phyloP scores from a whole-genome alignment of 2,888 invertebrate genomes.

The Cremastobaeus sp. region DNA sequence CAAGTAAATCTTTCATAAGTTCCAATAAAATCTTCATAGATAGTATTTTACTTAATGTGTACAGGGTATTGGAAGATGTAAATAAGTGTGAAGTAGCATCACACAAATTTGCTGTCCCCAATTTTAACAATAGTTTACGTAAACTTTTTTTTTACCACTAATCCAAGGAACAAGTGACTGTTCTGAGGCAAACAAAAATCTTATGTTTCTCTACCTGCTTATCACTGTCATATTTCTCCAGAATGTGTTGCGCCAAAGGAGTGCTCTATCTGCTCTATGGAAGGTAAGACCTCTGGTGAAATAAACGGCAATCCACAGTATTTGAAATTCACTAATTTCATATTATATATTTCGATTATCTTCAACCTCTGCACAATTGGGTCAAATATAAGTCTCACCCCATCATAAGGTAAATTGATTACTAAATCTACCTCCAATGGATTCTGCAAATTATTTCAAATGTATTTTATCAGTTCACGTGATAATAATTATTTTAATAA shows the following conservation, averaged over 20 bases:
- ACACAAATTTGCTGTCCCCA: too few species aligned
- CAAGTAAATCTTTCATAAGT: too few species aligned
- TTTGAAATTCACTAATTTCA: slow-evolving; percentile 97
- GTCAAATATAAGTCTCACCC: slow-evolving; percentile 97
- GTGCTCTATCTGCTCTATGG: slow-evolving; percentile 98
- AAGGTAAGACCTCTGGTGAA: slow-evolving; percentile 95
- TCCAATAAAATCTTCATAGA: too few species aligned
- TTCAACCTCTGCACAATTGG: slow-evolving; percentile 95
- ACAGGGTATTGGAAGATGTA: too few species aligned
- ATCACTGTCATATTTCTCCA: slow-evolving; percentile 96
- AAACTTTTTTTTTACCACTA: too few species aligned
- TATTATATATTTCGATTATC: slow-evolving; percentile 98
- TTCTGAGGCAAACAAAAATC: too few species aligned
- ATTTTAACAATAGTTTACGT: too few species aligned
- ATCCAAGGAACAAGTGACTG: too few species aligned
- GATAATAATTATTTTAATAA: too few species aligned
- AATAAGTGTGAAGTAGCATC: neutral
- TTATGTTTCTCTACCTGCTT: slow-evolving; percentile 85
- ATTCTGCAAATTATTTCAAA: slow-evolving; percentile 85
- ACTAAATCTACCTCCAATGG: slow-evolving; percentile 97
- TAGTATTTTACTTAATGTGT: too few species aligned
- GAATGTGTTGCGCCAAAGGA: slow-evolving; percentile 99
- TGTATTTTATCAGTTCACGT: too few species aligned
- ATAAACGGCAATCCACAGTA: slow-evolving; percentile 94
- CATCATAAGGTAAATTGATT: slow-evolving; percentile 97